Evolutionary conservation across 2,113 vertebrate genomes (phyloP).

Genomic region (Actinemys pallida): DNA sequence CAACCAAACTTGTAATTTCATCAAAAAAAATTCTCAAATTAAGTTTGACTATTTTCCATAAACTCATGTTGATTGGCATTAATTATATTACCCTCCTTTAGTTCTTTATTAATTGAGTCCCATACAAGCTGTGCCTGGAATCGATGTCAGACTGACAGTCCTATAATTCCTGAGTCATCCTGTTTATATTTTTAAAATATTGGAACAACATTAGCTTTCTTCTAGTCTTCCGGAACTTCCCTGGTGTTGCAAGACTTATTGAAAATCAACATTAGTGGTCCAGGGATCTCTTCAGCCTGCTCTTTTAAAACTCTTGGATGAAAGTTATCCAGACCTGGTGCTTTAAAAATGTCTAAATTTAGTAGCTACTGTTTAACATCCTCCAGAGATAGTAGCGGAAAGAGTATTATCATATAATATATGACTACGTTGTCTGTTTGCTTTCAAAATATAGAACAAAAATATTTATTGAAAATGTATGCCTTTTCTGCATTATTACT

Average conservation of each 20-base stretch:
- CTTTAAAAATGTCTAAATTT: background rate
- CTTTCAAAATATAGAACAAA: background rate
- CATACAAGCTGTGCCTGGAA: background rate
- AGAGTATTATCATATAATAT: background rate
- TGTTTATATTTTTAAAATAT: background rate
- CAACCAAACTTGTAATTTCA: background rate
- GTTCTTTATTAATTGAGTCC: background rate
- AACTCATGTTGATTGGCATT: background rate
- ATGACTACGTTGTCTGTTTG: background rate
- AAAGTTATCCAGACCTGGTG: background rate
- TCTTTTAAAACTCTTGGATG: background rate
- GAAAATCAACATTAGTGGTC: background rate
- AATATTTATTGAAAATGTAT: background rate
- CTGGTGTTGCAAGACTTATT: background rate
- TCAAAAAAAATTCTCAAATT: background rate
- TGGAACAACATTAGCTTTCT: background rate
- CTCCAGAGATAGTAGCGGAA: background rate
- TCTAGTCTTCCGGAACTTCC: background rate
- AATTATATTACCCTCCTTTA: background rate
- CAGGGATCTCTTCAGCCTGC: background rate
- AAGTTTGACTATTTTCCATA: background rate
- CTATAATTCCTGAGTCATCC: background rate
- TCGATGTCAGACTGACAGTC: background rate
- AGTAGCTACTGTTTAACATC: background rate
- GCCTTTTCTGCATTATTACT: background rate